Evolutionary conservation across 2,797 vertebrate genomes (phyloP).

Genomic region (Remorina albescens): DNA sequence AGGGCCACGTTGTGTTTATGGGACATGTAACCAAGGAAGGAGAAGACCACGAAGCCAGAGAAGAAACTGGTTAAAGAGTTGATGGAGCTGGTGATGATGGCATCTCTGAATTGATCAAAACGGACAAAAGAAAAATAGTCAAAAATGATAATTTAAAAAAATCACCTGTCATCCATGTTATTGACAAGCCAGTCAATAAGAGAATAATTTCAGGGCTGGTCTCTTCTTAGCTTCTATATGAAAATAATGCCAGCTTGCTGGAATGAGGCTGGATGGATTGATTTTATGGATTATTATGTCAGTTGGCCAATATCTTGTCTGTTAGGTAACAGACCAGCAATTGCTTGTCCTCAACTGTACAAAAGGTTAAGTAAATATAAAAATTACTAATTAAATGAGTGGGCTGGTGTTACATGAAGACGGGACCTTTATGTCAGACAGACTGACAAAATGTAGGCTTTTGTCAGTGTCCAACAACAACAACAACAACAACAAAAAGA

Average conservation of each 20-base stretch:
- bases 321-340: background rate
- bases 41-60: constrained; percentile 94
- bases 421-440: background rate
- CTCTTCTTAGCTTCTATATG: background rate
- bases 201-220: background rate
- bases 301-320: background rate
- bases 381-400: background rate
- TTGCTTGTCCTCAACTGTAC: background rate
- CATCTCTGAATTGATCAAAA: constrained; percentile 84
- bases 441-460: background rate
- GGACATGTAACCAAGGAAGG: constrained; percentile 93
- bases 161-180: background rate
- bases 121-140: constrained; percentile 5
- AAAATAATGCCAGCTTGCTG: background rate
- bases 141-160: constrained; percentile 1
- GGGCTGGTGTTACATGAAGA: background rate
- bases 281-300: constrained; percentile 21
- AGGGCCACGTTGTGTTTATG: constrained; percentile 91
- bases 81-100: constrained; percentile 93
- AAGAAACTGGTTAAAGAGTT: constrained; percentile 95
- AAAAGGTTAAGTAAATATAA: background rate
- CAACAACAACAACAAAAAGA: background rate
- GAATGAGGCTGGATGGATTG: background rate
- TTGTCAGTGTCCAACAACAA: background rate
- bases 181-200: background rate